Conservation (phyloP, 2,797 vertebrate species). For the Ctenopoma kingsleyae region DNA sequence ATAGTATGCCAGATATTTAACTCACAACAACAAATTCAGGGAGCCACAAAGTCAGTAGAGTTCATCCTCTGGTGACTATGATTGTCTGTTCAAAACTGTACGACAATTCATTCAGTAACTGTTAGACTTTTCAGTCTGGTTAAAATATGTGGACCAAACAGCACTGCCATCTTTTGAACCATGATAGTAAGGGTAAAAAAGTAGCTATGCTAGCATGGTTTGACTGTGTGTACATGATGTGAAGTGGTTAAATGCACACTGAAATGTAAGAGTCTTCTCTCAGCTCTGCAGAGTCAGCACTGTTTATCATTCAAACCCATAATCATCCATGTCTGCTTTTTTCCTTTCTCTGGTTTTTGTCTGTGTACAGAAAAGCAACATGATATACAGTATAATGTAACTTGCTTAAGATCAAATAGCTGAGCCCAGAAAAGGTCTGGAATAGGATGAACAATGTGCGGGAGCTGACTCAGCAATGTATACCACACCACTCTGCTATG, state of each 20-base stretch:
- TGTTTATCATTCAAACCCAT: slow-evolving; percentile 26
- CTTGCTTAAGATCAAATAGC: slow-evolving; percentile 26
- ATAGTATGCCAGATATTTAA: too few relatives aligned
- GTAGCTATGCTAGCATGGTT: too few relatives aligned
- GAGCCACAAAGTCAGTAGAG: not conserved
- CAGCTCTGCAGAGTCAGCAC: slow-evolving; percentile 31
- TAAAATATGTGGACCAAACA: not conserved
- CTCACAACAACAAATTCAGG: too few relatives aligned
- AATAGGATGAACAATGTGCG: not conserved
- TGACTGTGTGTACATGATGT: slow-evolving; percentile 6
- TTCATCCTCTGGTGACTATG: not conserved
- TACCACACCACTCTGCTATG: not conserved
- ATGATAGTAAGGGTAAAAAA: not conserved
- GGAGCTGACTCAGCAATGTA: slow-evolving; percentile 12
- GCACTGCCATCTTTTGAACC: not conserved
- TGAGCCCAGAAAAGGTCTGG: slow-evolving; percentile 11
- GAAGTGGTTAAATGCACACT: slow-evolving; percentile 10
- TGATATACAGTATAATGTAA: not conserved
- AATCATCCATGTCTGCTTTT: slow-evolving; percentile 45
- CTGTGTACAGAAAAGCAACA: slow-evolving; percentile 20
- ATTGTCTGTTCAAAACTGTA: not conserved
- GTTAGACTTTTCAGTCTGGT: not conserved
- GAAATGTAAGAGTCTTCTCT: slow-evolving; percentile 17
- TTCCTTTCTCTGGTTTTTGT: slow-evolving; percentile 15
- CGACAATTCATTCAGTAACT: not conserved